Evolutionary conservation across 2,797 vertebrate genomes (phyloP).

Genomic region (Toxotes lorentzi): DNA sequence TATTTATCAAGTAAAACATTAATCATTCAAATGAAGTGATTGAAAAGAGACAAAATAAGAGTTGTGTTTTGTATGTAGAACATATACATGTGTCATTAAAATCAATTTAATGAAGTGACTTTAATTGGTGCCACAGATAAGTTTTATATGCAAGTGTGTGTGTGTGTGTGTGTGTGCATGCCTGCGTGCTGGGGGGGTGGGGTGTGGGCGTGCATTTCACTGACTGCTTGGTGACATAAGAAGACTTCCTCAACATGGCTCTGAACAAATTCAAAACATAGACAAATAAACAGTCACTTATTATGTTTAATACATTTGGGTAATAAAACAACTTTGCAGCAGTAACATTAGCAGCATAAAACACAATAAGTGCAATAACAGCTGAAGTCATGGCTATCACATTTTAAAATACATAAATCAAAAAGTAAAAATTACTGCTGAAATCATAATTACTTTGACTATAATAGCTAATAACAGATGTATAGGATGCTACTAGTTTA

Average conservation of each 20-base stretch:
- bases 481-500: slow-evolving; percentile 64
- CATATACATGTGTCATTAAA: not conserved
- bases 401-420: slow-evolving; percentile 24
- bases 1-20: not conserved
- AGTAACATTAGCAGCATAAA: not conserved
- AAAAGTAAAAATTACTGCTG: not conserved
- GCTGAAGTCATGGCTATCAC: not conserved
- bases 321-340: not conserved
- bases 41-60: slow-evolving; percentile 5
- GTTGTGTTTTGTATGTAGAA: not conserved
- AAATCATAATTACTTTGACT: slow-evolving; percentile 37
- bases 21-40: not conserved
- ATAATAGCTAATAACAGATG: slow-evolving; percentile 46
- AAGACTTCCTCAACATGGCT: slow-evolving; percentile 49
- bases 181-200: not conserved
- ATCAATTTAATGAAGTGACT: slow-evolving; percentile 1
- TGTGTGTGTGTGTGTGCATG: slow-evolving; percentile 21
- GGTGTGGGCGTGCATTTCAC: slow-evolving; percentile 30
- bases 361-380: not conserved
- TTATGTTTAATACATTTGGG: slow-evolving; percentile 40
- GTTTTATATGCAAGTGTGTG: slow-evolving; percentile 9
- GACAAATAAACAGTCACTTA: slow-evolving; percentile 43
- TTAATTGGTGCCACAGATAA: not conserved
- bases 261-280: slow-evolving; percentile 62
- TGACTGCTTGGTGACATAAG: slow-evolving; percentile 63